These are phyloP conservation scores for Microcebus lehilahytsara DNA, from an alignment of 2,113 vertebrate genomes.

Conservation along the genomic window DNA sequence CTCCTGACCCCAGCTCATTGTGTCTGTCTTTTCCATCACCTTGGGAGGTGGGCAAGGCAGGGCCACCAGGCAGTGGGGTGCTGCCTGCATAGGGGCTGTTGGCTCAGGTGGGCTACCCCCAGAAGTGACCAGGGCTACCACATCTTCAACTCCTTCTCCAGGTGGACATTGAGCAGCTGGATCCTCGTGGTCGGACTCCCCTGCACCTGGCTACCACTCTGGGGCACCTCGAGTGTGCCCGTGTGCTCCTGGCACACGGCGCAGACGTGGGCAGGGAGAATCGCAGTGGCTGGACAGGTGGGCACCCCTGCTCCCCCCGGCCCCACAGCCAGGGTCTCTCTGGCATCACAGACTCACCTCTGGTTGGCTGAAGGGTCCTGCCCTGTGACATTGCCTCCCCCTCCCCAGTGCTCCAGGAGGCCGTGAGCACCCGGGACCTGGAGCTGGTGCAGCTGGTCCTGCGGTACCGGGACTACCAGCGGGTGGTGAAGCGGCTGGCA, in stretches of 20 bases:
- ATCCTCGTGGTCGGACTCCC: conserved; percentile 95
- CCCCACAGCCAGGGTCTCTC: background rate
- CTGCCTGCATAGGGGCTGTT: background rate
- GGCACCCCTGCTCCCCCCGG: conserved; percentile 7
- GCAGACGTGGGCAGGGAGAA: conserved; percentile 97
- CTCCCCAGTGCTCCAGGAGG: conserved; percentile 94
- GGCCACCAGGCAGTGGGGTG: background rate
- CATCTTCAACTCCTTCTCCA: conserved; percentile 64
- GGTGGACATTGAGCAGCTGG: conserved; percentile 92
- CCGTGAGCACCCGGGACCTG: conserved; percentile 94
- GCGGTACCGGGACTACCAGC: conserved; percentile 96
- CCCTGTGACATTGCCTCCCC: background rate
- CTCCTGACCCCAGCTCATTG: background rate
- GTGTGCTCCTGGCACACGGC: conserved; percentile 92
- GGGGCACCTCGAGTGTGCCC: conserved; percentile 93
- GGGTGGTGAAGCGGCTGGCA: conserved; percentile 94
- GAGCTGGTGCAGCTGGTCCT: conserved; percentile 95
- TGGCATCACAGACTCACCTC: background rate
- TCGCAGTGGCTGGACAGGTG: conserved; percentile 97
- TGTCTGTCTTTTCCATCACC: background rate
- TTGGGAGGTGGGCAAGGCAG: background rate
- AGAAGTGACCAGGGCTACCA: background rate
- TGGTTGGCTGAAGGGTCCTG: background rate
- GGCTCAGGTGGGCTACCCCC: background rate
- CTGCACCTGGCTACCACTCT: conserved; percentile 96